Base-by-base conservation (phyloP, 2,888 invertebrate genomes). In the Oasisia sp. region DNA sequence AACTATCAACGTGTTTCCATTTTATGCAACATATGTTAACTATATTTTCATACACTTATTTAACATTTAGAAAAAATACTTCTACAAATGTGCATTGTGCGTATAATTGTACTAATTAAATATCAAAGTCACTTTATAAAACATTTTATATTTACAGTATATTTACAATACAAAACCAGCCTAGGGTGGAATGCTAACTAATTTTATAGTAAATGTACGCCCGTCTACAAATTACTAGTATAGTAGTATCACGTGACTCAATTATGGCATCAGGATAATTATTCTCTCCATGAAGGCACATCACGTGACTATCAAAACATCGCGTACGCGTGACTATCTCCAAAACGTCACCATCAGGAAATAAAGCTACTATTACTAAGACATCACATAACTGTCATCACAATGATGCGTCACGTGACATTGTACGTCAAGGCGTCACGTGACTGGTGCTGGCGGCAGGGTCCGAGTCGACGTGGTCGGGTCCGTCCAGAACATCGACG, bases 401-500 rank as follows among this genome's bases (percentile, higher is more conserved):
- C n/a, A 27, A 27, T 27, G 7, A 27, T 27, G 74, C 74, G n/a
- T 74, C 74, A n/a, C n/a, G 74, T 74, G 74, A 74, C 74, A 7
- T 27, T 14, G 19, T 74, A 27, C 27, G 74, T 74, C 74, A 74
- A 74, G 74, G 74, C 14, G 27, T 74, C 74, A 27, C 27, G 74
- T 74, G 74, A 74, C 74, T 27, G 74, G 4, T 74, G 74, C 74
- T 74, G 74, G 74, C n/a, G 19, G 74, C 7, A 74, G 19, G 19
- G 27, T 74, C 74, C 5, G 74, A 27, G 50, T 50, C 50, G 50
- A 50, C 50, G 50, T 74, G 7, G 74, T 5, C 5, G 50, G 50
- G 74, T n/a, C 74, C 74, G n/a, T 74, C 32, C 1, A 93, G 90
- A 44, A 93, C 89, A 32, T 93, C 93, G n/a, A 93, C 56, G 58